Evolutionary conservation across 2,113 vertebrate genomes (phyloP), one percentile per base, ranked within the genome.

Genomic region (Damaliscus lunatus): DNA sequence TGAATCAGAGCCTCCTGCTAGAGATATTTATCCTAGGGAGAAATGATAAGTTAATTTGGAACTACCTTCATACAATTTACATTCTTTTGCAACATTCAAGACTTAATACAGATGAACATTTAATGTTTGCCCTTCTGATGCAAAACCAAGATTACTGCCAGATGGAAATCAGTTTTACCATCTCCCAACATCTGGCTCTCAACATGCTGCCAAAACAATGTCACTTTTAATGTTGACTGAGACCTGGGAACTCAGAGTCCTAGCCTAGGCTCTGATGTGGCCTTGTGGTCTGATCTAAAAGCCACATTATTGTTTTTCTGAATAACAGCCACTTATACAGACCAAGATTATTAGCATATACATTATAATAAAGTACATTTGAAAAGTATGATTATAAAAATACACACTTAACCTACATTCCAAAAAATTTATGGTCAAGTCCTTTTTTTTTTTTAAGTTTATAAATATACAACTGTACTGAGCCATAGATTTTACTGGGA

Each of bases 111-210:
- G 88, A 91, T 84, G 52, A 60, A 89, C 83, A 67, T 89, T 98
- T 55, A 43, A 94, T 78, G 96, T 97, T 98, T 97, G 97, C 92
- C n/a, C 2, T 83, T 21, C 87, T 84, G 25, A 80, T 97, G 71
- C 82, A 97, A 98, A 98, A 97, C 97, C 92, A 94, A 53, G 92
- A 93, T 48, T 67, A 90, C 4, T 40, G 59, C 85, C 97, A 98
- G 88, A 95, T 94, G 94, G 95, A 92, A 98, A 84, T 89, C 95
- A 94, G 90, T 33, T 91, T 97, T 87, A 91, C 88, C 81, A 91
- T 91, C 77, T 97, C 88, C 71, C 94, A 97, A 97, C 96, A 98
- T 97, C 94, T 98, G 98, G 98, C 67, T 94, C 91, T 94, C 94
- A 96, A 94, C 46, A 93, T 19, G 31, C 46, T 97, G 95, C 96